phyloP scores from a whole-genome alignment of 2,797 vertebrate genomes.

The Paratrypauchen microcephalus region DNA sequence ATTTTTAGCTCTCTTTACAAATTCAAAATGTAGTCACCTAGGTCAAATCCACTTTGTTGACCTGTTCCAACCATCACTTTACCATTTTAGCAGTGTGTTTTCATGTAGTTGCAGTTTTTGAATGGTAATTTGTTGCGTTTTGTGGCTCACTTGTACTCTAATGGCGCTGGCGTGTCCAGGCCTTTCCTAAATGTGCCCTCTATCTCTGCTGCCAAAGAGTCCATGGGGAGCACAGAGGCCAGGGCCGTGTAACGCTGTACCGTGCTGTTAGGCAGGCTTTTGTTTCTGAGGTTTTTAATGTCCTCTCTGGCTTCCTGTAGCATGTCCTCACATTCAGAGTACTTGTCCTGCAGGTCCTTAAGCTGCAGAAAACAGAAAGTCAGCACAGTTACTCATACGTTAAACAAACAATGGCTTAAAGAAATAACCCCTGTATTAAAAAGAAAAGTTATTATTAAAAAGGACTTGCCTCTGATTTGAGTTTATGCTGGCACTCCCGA shows the following conservation, averaged over 20 bases:
- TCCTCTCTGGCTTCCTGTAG: conserved; percentile 84
- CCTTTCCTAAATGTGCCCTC: conserved; percentile 86
- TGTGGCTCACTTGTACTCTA: conserved; percentile 81
- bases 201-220: conserved; percentile 88
- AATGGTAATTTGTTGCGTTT: not conserved
- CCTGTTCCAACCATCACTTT: not conserved
- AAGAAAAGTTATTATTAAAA: too few relatives aligned
- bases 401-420: not conserved
- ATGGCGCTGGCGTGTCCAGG: conserved; percentile 77
- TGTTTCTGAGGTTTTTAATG: conserved; percentile 83
- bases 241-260: conserved; percentile 81
- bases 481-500: conserved; percentile 77
- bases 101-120: not conserved
- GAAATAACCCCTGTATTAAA: not conserved
- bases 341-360: conserved; percentile 85
- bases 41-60: not conserved
- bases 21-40: too few relatives aligned
- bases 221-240: conserved; percentile 83
- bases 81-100: not conserved
- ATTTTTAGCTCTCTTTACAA: too few relatives aligned
- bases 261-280: conserved; percentile 81
- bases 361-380: conserved; percentile 71
- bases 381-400: conserved; percentile 10
- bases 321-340: conserved; percentile 82
- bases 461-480: conserved; percentile 80